A percentile compares a stretch with the other conserved stretches of the same genome.
Evolutionary conservation across 2,797 vertebrate species (phyloP).

Genomic region (Muraenolepis orangiensis): DNA sequence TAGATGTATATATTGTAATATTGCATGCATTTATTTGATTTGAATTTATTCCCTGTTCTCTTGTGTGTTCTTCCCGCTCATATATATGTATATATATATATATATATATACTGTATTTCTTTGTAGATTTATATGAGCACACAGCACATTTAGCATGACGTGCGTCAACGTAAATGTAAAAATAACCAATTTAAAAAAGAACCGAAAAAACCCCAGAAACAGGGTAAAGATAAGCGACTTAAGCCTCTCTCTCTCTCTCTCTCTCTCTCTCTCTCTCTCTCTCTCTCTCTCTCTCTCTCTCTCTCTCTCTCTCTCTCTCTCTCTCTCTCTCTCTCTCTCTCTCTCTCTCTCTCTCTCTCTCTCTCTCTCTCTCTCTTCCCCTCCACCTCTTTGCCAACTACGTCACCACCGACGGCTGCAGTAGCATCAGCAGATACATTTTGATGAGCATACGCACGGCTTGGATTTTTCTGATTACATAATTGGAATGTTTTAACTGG

Average conservation of each 20-base stretch:
- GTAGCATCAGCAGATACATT: slow-evolving; percentile 48
- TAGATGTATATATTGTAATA: too few species aligned
- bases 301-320: neutral
- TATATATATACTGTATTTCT: neutral
- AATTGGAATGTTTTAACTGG: slow-evolving; percentile 74
- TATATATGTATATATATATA: too few species aligned
- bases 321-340: slow-evolving; percentile 12
- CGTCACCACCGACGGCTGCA: slow-evolving; percentile 18
- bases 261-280: neutral
- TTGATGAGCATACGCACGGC: slow-evolving; percentile 63
- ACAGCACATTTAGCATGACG: neutral
- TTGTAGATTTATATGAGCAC: too few species aligned
- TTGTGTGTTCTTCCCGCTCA: too few species aligned
- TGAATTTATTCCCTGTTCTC: too few species aligned
- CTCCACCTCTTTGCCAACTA: slow-evolving; percentile 23
- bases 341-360: neutral
- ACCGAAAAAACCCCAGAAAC: neutral
- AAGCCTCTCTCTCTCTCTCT: neutral
- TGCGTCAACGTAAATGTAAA: neutral
- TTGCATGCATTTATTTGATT: too few species aligned
- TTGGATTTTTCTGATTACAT: slow-evolving; percentile 77
- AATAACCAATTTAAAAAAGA: slow-evolving; percentile 1
- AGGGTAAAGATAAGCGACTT: neutral
- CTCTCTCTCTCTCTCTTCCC: neutral
- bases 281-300: slow-evolving; percentile 13